phyloP scores from a whole-genome alignment of 2,797 vertebrate species.

The Pagetopsis macropterus region DNA sequence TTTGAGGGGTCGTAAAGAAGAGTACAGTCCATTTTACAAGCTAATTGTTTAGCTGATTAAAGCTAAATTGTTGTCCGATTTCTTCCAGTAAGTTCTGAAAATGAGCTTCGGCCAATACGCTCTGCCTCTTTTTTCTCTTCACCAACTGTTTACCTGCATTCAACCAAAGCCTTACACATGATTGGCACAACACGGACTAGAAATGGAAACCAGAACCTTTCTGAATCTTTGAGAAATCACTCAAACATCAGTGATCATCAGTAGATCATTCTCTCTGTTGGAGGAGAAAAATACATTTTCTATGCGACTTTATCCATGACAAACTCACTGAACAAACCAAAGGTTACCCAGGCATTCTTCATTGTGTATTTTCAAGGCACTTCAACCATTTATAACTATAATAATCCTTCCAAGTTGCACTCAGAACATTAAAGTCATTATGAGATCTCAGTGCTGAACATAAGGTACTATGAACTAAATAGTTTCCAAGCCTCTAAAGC shows the following conservation, averaged over 20 bases:
- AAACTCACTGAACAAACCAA: conserved; percentile 14
- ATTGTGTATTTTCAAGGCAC: conserved; percentile 17
- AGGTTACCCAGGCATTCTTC: neutral
- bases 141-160: no score
- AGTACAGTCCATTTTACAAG: no score
- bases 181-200: no score
- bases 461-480: conserved; percentile 45
- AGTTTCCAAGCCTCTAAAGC: conserved; percentile 27
- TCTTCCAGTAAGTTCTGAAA: no score
- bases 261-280: conserved; percentile 17
- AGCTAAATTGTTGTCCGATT: no score
- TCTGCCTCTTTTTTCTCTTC: no score
- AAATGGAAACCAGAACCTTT: no score
- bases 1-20: no score
- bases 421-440: conserved; percentile 50
- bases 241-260: neutral
- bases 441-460: conserved; percentile 51
- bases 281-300: conserved; percentile 14
- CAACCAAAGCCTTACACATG: no score
- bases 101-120: no score
- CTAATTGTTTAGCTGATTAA: no score
- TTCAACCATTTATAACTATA: conserved; percentile 28
- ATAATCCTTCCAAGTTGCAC: conserved; percentile 46
- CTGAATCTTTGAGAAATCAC: conserved; percentile 15
- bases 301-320: conserved; percentile 13